Conservation (phyloP, 2,888 invertebrate genomes). For the Rhagonycha lutea region DNA sequence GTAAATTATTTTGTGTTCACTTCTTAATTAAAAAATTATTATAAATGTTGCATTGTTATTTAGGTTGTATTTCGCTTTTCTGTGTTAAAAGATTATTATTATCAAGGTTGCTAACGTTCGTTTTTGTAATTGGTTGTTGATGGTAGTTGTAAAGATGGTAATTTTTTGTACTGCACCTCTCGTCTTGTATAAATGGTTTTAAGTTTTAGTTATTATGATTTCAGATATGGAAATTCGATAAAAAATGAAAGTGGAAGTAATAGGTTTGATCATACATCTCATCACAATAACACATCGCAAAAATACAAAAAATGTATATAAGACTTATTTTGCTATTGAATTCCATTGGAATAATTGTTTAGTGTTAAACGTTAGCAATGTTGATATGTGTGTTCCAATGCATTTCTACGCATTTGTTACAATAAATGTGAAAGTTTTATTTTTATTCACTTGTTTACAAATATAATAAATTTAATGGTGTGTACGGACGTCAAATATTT, state of each 20-base stretch:
- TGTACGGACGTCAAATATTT: background rate
- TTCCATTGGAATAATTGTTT: background rate
- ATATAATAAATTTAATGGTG: background rate
- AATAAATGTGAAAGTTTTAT: background rate
- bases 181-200: background rate
- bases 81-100: background rate
- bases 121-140: background rate
- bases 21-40: background rate
- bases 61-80: background rate
- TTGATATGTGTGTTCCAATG: background rate
- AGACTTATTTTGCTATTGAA: background rate
- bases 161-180: background rate
- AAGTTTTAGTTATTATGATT: background rate
- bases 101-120: background rate
- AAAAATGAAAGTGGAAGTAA: background rate
- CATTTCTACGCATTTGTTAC: background rate
- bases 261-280: background rate
- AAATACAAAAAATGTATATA: background rate
- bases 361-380: slow-evolving; percentile 1
- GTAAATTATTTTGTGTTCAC: background rate
- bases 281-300: background rate
- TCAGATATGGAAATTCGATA: background rate
- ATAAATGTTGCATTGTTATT: background rate
- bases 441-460: background rate
- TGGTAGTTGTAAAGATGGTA: background rate